Percentiles rank a stretch among this genome's conserved stretches.
These are phyloP conservation scores for Acanthococcus lagerstroemiae DNA, from an alignment of 2,888 invertebrate genomes.

Conservation along the genomic window DNA sequence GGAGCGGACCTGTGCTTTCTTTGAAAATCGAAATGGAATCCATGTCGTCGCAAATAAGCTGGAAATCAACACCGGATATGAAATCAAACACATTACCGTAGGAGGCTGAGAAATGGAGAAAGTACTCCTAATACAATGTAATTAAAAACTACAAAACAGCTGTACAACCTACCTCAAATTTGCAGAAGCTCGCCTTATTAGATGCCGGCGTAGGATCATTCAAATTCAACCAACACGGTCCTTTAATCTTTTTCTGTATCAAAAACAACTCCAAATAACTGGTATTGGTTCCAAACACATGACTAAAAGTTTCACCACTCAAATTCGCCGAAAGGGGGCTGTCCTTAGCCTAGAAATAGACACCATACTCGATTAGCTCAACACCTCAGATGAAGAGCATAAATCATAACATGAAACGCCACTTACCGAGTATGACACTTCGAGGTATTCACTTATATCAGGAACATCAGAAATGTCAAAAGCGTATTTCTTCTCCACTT, in stretches of 20 bases:
- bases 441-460: conserved; percentile 75
- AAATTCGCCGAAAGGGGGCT: conserved; percentile 49
- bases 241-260: conserved; percentile 82
- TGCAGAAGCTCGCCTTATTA: conserved; percentile 76
- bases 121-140: conserved; percentile 12
- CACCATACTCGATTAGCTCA: background rate
- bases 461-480: conserved; percentile 76
- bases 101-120: no score
- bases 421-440: conserved; percentile 76
- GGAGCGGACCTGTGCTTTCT: conserved; percentile 40
- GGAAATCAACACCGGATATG: no score
- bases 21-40: conserved; percentile 50
- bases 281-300: conserved; percentile 79
- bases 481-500: conserved; percentile 73
- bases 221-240: conserved; percentile 92
- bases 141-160: background rate
- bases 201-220: conserved; percentile 53
- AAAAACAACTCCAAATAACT: conserved; percentile 80
- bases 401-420: background rate
- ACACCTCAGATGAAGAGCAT: background rate
- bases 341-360: conserved; percentile 42
- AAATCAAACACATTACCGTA: no score
- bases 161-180: conserved; percentile 56
- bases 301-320: conserved; percentile 65
- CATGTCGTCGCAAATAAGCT: conserved; percentile 50